A percentile compares a stretch with the other conserved stretches of the same genome.
phyloP scores from a whole-genome alignment of 2,888 invertebrate species.

The Selenia dentaria region DNA sequence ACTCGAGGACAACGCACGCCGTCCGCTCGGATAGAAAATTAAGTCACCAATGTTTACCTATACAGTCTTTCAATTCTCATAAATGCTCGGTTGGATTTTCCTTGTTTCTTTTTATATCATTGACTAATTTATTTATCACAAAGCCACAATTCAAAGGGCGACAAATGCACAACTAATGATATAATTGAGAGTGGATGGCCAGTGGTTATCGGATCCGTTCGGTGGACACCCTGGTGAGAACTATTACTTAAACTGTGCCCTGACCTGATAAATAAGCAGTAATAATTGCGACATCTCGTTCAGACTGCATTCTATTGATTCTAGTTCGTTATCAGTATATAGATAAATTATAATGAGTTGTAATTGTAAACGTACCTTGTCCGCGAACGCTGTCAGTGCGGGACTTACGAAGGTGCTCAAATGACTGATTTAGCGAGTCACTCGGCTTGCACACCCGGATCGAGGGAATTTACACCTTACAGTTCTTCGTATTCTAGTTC shows the following conservation, averaged over 20 bases:
- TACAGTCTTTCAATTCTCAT: not conserved
- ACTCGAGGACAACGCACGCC: not conserved
- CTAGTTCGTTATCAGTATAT: conserved; percentile 10
- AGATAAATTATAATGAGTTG: conserved; percentile 1
- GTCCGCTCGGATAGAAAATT: not conserved
- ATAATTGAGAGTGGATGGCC: conserved; percentile 9
- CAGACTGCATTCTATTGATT: conserved; percentile 9
- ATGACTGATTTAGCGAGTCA: conserved; percentile 2
- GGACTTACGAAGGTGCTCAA: conserved; percentile 2
- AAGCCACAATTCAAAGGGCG: conserved; percentile 8
- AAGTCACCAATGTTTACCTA: not conserved
- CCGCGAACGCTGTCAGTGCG: not conserved
- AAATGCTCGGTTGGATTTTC: not conserved
- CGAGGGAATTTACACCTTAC: conserved; percentile 20
- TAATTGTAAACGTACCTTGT: conserved; percentile 13
- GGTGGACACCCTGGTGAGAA: conserved; percentile 3
- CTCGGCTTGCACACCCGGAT: conserved; percentile 2
- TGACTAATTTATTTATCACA: not conserved
- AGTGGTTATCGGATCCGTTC: conserved; percentile 18
- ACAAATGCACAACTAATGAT: conserved; percentile 17
- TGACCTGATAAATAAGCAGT: conserved; percentile 7
- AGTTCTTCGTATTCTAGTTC: conserved; percentile 19
- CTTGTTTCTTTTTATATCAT: not conserved
- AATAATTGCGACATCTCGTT: conserved; percentile 17
- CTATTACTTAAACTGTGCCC: too few relatives aligned